Percentiles rank a stretch among this genome's conserved stretches.
Conservation (phyloP, 2,888 invertebrate genomes). For the Chrysina gloriosa region DNA sequence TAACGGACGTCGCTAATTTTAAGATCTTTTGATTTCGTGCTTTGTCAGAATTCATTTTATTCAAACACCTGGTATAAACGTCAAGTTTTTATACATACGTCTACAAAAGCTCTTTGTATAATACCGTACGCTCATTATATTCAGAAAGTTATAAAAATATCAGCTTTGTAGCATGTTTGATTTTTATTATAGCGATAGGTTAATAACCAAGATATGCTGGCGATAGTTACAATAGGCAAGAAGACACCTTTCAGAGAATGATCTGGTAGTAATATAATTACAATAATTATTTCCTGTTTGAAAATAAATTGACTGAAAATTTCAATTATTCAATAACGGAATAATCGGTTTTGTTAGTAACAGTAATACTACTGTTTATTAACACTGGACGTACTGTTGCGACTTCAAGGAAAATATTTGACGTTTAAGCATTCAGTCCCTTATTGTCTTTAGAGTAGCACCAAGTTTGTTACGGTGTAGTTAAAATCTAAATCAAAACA, state of each 20-base stretch:
- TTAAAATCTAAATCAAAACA: too few relatives aligned
- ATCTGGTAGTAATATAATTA: not conserved
- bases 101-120: not conserved
- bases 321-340: too few relatives aligned
- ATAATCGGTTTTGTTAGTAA: too few relatives aligned
- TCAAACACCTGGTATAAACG: slow-evolving; percentile 12
- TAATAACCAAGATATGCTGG: slow-evolving; percentile 1
- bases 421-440: too few relatives aligned
- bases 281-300: too few relatives aligned
- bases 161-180: not conserved
- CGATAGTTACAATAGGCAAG: not conserved
- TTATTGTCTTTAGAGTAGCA: too few relatives aligned
- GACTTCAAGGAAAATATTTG: too few relatives aligned
- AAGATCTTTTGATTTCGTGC: slow-evolving; percentile 33
- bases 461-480: too few relatives aligned
- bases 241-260: not conserved
- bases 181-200: not conserved
- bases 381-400: too few relatives aligned
- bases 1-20: slow-evolving; percentile 35
- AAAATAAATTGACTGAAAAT: too few relatives aligned
- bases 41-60: slow-evolving; percentile 18
- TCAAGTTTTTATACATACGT: not conserved
- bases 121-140: slow-evolving; percentile 14
- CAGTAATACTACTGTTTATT: too few relatives aligned
- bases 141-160: slow-evolving; percentile 1